phyloP scores from a whole-genome alignment of 2,888 invertebrate species.

The Amorpha juglandis region DNA sequence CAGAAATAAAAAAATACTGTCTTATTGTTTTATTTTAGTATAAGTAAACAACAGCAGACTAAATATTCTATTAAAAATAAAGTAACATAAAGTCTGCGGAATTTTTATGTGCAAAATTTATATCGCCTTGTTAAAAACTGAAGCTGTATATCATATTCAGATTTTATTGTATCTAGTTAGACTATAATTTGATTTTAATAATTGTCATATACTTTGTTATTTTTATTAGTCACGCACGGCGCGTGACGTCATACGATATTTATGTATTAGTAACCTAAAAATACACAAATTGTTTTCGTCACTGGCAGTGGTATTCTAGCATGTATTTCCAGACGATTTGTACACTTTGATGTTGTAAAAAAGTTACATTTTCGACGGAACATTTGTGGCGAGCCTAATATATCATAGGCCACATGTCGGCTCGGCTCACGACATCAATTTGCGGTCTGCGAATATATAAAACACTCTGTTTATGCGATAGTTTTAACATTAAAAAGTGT shows the following conservation, averaged over 20 bases:
- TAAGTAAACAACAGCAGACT: neutral
- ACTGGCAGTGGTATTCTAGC: constrained; percentile 39
- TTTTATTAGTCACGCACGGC: constrained; percentile 9
- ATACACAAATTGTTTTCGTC: constrained; percentile 6
- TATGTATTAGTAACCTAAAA: neutral
- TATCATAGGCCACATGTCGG: constrained; percentile 36
- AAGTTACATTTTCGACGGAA: constrained; percentile 37
- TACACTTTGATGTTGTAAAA: constrained; percentile 44
- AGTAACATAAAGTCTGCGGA: neutral
- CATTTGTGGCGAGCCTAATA: constrained; percentile 41
- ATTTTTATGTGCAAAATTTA: constrained; percentile 7
- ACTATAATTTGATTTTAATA: constrained; percentile 14
- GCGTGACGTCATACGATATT: neutral
- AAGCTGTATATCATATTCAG: constrained; percentile 1
- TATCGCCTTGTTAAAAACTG: constrained; percentile 4
- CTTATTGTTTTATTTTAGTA: neutral
- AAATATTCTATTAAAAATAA: neutral
- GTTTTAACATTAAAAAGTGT: constrained; percentile 54
- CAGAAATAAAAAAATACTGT: no score
- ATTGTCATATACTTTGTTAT: constrained; percentile 17
- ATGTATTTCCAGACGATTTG: constrained; percentile 43
- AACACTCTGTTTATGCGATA: constrained; percentile 53
- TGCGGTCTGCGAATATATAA: constrained; percentile 38
- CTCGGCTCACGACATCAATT: constrained; percentile 27
- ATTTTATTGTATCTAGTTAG: constrained; percentile 10